Percentiles rank a stretch among this genome's conserved stretches.
These are phyloP conservation scores for Parnassius smintheus DNA, from an alignment of 2,888 invertebrate species.

Conservation along the genomic window DNA sequence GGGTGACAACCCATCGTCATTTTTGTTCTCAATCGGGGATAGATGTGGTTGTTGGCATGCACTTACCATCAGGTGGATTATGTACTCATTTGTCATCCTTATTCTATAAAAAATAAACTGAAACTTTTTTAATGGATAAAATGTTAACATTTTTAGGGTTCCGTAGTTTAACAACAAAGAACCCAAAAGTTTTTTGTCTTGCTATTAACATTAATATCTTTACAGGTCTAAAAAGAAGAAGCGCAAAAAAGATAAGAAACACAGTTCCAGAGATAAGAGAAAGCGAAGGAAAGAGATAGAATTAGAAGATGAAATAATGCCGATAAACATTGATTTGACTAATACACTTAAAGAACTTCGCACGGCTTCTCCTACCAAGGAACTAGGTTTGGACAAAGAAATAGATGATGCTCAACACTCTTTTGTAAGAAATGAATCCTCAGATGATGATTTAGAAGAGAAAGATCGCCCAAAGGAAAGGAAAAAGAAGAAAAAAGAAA, in stretches of 20 bases:
- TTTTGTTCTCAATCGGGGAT: no score
- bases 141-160: no score
- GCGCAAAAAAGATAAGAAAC: conserved; percentile 65
- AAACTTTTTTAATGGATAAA: no score
- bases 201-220: conserved; percentile 2
- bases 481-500: conserved; percentile 46
- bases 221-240: conserved; percentile 59
- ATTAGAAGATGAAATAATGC: conserved; percentile 40
- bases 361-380: conserved; percentile 61
- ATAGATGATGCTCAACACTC: conserved; percentile 36
- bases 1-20: no score
- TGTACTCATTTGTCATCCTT: no score
- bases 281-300: conserved; percentile 45
- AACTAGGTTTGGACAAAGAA: conserved; percentile 44
- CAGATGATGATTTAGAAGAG: conserved; percentile 44
- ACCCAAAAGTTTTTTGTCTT: no score
- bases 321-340: conserved; percentile 57
- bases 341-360: conserved; percentile 64
- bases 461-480: conserved; percentile 32
- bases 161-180: no score
- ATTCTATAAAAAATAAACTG: no score
- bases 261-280: conserved; percentile 54
- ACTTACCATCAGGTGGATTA: no score
- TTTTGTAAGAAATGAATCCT: conserved; percentile 38
- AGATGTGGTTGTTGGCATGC: no score